Conservation (phyloP, 2,888 invertebrate genomes). For the Agriopis aurantiaria region DNA sequence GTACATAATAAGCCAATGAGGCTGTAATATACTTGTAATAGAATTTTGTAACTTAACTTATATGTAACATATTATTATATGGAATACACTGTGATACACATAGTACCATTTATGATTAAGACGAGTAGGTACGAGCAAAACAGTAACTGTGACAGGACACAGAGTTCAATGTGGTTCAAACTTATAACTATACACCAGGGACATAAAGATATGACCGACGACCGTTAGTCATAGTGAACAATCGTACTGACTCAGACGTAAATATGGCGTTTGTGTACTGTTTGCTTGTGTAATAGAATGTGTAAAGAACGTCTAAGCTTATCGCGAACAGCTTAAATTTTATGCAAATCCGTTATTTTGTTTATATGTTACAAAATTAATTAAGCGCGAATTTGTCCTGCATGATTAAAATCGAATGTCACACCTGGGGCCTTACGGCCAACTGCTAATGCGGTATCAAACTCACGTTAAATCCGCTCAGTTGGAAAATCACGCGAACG, state of each 20-base stretch:
- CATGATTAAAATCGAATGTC: background rate
- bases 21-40: too few species aligned
- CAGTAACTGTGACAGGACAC: slow-evolving; percentile 23
- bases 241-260: slow-evolving; percentile 45
- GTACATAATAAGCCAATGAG: too few species aligned
- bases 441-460: too few species aligned
- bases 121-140: slow-evolving; percentile 16
- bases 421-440: too few species aligned
- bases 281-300: slow-evolving; percentile 23
- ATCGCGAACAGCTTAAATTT: slow-evolving; percentile 2
- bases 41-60: too few species aligned
- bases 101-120: background rate
- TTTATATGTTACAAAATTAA: background rate
- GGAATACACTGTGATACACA: background rate
- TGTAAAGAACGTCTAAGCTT: slow-evolving; percentile 9
- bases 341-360: background rate
- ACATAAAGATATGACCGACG: slow-evolving; percentile 34
- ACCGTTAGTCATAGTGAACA: slow-evolving; percentile 44
- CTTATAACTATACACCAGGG: slow-evolving; percentile 33
- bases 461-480: too few species aligned
- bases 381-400: background rate
- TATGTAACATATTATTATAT: too few species aligned
- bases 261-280: slow-evolving; percentile 10
- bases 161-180: slow-evolving; percentile 34
- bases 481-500: too few species aligned